Base-by-base conservation (phyloP, 2,888 invertebrate species). In the Pyrgus malvae region DNA sequence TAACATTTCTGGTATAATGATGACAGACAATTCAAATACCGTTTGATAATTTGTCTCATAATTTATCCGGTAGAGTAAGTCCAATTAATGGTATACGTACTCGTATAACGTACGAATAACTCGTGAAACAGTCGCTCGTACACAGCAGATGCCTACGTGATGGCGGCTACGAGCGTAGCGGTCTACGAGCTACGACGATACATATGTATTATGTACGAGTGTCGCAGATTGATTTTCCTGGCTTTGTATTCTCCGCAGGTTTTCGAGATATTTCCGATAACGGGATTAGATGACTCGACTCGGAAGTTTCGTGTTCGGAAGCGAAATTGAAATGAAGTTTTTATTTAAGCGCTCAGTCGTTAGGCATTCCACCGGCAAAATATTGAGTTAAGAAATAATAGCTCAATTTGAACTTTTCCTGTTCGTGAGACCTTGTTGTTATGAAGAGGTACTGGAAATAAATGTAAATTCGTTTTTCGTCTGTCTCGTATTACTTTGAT, bases 111-210 rank as follows among this genome's bases (percentile, higher is more conserved):
- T n/a, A n/a, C n/a, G n/a, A n/a, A n/a, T n/a, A 33, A 48, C 21
- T 50, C 21, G 41, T 42, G 50, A 25, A 42, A 42, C 31, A 48
- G 23, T 49, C 17, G 49, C 31, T 9, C 5, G 41, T 33, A 42
- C 29, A 48, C 33, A 50, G 50, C 25, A 50, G 58, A 57, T 57
- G 74, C 55, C 79, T 82, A 83, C 83, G 82, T 79, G 81, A 70
- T 68, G 57, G 61, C 50, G 62, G 74, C 76, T 79, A 80, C 78
- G 78, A 49, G 64, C 67, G 69, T 66, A 68, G 68, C 61, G 63
- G 61, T 63, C 62, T 68, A 64, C 61, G 63, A 57, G 59, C 54
- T 68, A 59, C 46, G 66, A 65, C 60, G 56, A 45, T 61, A 60
- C 57, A 56, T 25, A 25, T 48, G 7, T 6, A 33, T 6, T 25